Base-by-base conservation (phyloP, 2,797 vertebrate genomes). In the Pagetopsis macropterus region DNA sequence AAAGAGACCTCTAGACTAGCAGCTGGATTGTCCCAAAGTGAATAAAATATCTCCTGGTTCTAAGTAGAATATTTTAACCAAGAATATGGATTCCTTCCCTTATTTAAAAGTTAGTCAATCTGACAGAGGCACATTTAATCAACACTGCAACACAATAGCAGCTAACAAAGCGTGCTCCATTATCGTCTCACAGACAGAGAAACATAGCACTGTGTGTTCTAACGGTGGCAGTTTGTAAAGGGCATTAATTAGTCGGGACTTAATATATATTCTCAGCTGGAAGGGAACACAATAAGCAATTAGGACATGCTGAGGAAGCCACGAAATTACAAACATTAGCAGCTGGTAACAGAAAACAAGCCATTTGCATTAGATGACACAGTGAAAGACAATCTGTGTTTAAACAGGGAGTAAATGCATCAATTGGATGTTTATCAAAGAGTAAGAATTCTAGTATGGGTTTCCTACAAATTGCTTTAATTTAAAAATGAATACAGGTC, bases 221-320 rank as follows among this genome's bases (percentile, higher is more conserved):
- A 60, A 46, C 76, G 56, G 76, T 31, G 40, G 80, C 82, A 72
- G 72, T 45, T 55, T 52, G 67, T 67, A 62, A 58, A 74, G 58
- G 83, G 54, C 66, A 46, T 72, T 85, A 89, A 90, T 91, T 91
- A 91, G 78, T 3, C 3, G 55, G 62, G 78, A 76, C 70, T 84
- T 84, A 81, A 84, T 85, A 83, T 87, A 61, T 67, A 61, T 75
- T 68, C 81, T 82, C 82, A 82, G 84, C 79, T 81, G 79, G 80
- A 78, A 82, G 69, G 76, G 81, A 72, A 84, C 67, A 85, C 84
- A 84, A 81, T 79, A 52, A 83, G 79, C 62, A 87, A 89, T 90
- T 87, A 90, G 62, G 69, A 68, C 71, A 8, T 10, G 68, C 75
- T 57, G 79, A 71, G 76, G 44, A 81, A 41, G 19, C 44, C 44